phyloP scores from a whole-genome alignment of 2,113 vertebrate species.

The Cochlearius cochlearius region DNA sequence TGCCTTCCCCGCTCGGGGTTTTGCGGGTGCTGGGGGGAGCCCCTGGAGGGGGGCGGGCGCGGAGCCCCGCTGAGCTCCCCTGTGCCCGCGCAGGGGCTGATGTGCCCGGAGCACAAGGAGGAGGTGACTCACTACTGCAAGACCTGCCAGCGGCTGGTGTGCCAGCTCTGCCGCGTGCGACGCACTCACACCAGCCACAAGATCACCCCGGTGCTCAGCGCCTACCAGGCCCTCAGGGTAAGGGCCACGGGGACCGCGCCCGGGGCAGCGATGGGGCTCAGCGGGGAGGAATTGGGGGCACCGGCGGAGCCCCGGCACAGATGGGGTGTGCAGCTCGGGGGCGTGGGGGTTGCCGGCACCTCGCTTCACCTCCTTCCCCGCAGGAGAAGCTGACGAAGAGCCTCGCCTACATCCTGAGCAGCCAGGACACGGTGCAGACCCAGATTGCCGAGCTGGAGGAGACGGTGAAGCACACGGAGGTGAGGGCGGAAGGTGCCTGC shows the following conservation, averaged over 20 bases:
- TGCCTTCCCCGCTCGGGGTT: accelerated
- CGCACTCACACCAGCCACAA: constrained; percentile 91
- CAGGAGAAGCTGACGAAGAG: constrained; percentile 94
- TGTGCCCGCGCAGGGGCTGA: constrained; percentile 78
- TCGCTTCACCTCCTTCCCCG: neutral
- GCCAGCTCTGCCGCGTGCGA: constrained; percentile 89
- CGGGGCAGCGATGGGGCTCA: accelerated
- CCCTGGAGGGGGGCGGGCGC: no score
- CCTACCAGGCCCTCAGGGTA: constrained; percentile 95
- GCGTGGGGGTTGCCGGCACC: accelerated
- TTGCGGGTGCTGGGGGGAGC: accelerated
- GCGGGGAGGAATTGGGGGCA: neutral
- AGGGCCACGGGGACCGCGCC: neutral
- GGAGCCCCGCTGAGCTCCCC: neutral
- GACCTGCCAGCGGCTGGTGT: constrained; percentile 89
- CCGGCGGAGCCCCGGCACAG: neutral
- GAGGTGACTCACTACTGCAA: constrained; percentile 92
- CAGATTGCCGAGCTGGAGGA: constrained; percentile 92
- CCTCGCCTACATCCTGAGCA: constrained; percentile 87
- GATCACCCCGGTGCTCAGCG: constrained; percentile 87
- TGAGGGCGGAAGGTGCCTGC: constrained; percentile 19
- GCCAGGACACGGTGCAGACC: constrained; percentile 89
- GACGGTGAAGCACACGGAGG: constrained; percentile 89
- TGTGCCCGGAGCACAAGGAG: constrained; percentile 94
- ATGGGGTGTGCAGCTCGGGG: accelerated